phyloP scores from a whole-genome alignment of 2,797 vertebrate genomes.

The Tragelaphus oryx region DNA sequence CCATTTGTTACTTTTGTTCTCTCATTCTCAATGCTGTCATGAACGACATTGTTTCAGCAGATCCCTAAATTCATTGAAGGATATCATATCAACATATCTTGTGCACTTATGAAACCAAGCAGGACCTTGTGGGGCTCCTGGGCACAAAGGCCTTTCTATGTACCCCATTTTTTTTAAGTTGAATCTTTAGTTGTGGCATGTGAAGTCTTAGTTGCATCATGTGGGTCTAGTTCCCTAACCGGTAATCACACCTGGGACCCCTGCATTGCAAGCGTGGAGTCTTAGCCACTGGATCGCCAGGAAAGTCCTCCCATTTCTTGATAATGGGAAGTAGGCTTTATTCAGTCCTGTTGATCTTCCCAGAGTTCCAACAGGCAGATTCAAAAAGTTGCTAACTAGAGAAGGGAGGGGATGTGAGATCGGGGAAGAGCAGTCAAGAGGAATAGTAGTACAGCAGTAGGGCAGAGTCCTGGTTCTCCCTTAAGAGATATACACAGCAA shows the following conservation, averaged over 20 bases:
- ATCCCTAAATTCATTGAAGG: background rate
- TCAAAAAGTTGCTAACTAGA: background rate
- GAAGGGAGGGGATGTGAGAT: background rate
- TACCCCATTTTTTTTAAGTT: background rate
- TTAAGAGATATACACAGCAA: background rate
- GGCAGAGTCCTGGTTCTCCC: background rate
- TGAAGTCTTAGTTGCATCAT: background rate
- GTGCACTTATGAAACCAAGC: background rate
- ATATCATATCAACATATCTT: background rate
- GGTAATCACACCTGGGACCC: background rate
- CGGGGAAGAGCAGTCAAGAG: background rate
- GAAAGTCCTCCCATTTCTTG: background rate
- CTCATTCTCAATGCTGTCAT: background rate
- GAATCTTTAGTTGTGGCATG: background rate
- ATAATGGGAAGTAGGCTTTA: background rate
- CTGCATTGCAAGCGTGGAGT: background rate
- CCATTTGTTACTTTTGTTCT: background rate
- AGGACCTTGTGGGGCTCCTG: background rate
- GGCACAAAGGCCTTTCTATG: background rate
- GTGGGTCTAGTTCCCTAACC: background rate
- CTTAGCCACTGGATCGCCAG: background rate
- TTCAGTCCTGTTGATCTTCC: background rate
- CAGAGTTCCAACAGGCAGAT: background rate
- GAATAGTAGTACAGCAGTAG: background rate
- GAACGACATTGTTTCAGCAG: background rate